Percentiles rank a stretch among this genome's conserved stretches.
Conservation (phyloP, 64 coral and sea anemone species). For the Acropora yongei region DNA sequence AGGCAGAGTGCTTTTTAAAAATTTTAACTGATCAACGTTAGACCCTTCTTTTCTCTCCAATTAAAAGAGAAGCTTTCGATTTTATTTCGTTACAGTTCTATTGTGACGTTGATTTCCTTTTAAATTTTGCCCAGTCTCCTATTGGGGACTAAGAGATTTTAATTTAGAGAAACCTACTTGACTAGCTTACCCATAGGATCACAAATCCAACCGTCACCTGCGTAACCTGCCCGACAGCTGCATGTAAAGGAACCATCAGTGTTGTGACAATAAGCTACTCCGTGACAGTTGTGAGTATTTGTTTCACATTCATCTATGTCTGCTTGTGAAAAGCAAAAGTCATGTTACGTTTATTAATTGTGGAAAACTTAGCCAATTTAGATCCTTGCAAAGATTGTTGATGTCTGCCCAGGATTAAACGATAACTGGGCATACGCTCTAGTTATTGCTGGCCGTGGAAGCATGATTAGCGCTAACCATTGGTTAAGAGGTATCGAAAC, state of each 20-base stretch:
- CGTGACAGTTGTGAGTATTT: neutral
- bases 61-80: too few species aligned
- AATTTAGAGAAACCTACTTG: neutral
- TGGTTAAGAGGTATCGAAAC: too few species aligned
- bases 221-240: neutral
- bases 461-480: too few species aligned
- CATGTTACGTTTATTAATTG: neutral
- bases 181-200: neutral
- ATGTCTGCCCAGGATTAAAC: too few species aligned
- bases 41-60: neutral
- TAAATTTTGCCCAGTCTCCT: neutral
- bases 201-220: neutral
- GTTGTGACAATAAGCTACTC: slow-evolving; percentile 4
- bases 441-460: too few species aligned
- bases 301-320: slow-evolving; percentile 4
- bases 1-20: too few species aligned
- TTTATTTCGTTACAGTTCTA: too few species aligned
- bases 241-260: neutral
- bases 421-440: too few species aligned
- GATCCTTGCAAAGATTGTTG: too few species aligned
- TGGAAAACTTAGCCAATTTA: too few species aligned
- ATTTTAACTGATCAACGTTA: neutral
- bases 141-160: neutral
- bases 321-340: neutral
- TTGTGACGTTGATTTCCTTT: neutral